Evolutionary conservation across 2,797 vertebrate genomes (phyloP), one percentile per base, ranked within the genome.

Genomic region (Bradypus variegatus): DNA sequence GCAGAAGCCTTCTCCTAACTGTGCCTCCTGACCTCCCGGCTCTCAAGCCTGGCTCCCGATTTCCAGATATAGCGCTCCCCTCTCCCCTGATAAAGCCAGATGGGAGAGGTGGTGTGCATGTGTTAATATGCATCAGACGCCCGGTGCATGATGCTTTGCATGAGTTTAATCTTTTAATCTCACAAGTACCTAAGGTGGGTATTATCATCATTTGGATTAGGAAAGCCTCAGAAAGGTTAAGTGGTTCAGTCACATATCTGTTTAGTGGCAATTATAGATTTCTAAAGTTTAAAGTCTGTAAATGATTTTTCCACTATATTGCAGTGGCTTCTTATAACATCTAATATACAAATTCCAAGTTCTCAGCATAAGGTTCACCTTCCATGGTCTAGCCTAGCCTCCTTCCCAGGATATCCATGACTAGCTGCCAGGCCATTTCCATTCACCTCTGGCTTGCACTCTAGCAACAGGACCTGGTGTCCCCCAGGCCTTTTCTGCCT

Each of bases 241-340:
- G 75, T 7, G 72, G 19, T 41, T n/a, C 3, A 10, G 18, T 5
- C 41, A 64, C 38, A 60, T 14, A 13, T 29, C 50, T 10, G 5
- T 31, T 38, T 41, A 31, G 29, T 41, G 8, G 55, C 64, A 64
- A 16, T 18, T 48, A 18, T 18, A 9, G 73, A 33, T 10, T 83
- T 38, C 53, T 83, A 45, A 18, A 33, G 16, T 70, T n/a, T 13
- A 21, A n/a, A 67, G 33, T 27, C 65, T 19, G 19, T 21, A 23
- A 5, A 0, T 45, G 48, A 19, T n/a, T 45, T 13, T 18, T 31
- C 29, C 33, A 45, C 8, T 0, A 2, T 2, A 2, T 1, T 6
- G 14, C 33, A 7, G 45, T 5, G 5, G 88, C 50, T 53, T 19
- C 38, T 23, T 13, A 0, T 53, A 8, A 23, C 29, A 6, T 41